phyloP scores from a whole-genome alignment of 2,888 invertebrate species.

The Cantharis nigra region DNA sequence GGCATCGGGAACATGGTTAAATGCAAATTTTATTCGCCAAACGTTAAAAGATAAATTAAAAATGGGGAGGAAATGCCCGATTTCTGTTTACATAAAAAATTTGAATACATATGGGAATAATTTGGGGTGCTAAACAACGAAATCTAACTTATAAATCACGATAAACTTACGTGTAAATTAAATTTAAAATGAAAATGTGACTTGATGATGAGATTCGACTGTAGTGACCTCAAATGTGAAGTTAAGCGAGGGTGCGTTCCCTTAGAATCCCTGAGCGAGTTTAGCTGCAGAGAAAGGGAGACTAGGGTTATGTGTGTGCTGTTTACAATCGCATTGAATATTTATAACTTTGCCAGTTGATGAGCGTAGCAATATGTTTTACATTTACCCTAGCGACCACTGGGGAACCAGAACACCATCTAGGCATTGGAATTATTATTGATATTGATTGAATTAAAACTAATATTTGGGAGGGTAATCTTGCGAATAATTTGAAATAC shows the following conservation, averaged over 20 bases:
- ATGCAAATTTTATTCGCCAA: not conserved
- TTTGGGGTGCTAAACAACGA: not conserved
- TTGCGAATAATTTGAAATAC: conserved; percentile 55
- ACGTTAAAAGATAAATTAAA: not conserved
- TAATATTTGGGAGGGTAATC: conserved; percentile 58
- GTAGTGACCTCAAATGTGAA: conserved; percentile 56
- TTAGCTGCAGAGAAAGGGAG: conserved; percentile 29
- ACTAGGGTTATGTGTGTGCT: conserved; percentile 39
- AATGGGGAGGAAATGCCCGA: not conserved
- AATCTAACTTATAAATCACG: not conserved
- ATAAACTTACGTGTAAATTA: conserved; percentile 42
- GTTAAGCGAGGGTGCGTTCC: conserved; percentile 36
- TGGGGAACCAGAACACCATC: conserved; percentile 41
- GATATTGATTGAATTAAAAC: conserved; percentile 57
- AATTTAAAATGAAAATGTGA: conserved; percentile 53
- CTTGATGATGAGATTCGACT: conserved; percentile 56
- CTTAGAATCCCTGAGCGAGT: conserved; percentile 35
- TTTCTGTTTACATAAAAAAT: not conserved
- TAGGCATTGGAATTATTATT: conserved; percentile 42
- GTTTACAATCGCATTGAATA: conserved; percentile 58
- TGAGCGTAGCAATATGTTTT: conserved; percentile 58
- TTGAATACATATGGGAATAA: not conserved
- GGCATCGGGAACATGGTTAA: not conserved
- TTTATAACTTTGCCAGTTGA: conserved; percentile 58
- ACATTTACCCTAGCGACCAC: conserved; percentile 53